These are phyloP conservation scores for Drosophila colorata DNA, from an alignment of 2,888 invertebrate genomes.

Conservation along the genomic window DNA sequence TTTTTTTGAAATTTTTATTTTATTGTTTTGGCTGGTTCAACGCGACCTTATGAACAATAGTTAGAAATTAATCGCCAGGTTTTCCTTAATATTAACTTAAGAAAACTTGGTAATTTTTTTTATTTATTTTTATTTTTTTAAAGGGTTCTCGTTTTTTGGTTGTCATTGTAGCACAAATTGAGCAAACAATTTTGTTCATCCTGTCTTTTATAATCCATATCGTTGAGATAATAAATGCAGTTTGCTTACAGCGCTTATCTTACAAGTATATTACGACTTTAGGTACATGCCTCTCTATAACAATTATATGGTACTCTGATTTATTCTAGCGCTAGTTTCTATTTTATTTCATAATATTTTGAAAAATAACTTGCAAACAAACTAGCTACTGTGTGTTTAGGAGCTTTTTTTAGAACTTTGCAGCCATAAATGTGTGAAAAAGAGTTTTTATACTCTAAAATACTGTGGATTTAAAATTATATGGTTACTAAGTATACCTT, in stretches of 20 bases:
- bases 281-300: neutral
- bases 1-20: too few species aligned
- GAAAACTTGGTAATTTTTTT: too few species aligned
- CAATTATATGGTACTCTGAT: neutral
- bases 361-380: constrained; percentile 8
- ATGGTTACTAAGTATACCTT: too few species aligned
- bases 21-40: too few species aligned
- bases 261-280: neutral
- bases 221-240: constrained; percentile 2
- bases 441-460: too few species aligned
- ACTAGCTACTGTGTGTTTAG: neutral
- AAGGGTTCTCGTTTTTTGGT: neutral
- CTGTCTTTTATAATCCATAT: neutral
- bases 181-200: too few species aligned
- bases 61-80: too few species aligned
- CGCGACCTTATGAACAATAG: too few species aligned
- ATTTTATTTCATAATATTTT: constrained; percentile 14
- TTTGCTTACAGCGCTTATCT: neutral
- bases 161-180: neutral
- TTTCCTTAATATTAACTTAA: too few species aligned
- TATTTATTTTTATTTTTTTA: too few species aligned
- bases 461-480: too few species aligned
- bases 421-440: neutral
- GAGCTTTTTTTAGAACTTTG: neutral
- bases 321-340: neutral